Conservation (phyloP, 1,140 invertebrate genomes). For the Drosophila setifemur region DNA sequence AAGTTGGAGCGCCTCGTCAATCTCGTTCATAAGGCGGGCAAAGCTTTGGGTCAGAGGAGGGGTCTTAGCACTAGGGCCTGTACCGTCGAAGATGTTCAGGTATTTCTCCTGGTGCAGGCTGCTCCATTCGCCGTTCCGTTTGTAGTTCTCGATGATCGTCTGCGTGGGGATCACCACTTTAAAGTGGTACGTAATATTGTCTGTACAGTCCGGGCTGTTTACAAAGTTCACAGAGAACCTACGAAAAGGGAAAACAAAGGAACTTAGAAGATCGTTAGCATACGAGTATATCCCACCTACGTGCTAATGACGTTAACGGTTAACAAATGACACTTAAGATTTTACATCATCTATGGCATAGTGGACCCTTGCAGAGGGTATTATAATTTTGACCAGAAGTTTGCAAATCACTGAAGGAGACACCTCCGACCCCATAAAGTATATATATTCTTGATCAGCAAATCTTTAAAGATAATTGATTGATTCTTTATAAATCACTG, state of each 20-base stretch:
- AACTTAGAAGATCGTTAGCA: background rate
- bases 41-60: constrained; percentile 17
- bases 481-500: too few relatives aligned
- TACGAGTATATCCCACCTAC: background rate
- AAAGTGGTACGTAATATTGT: constrained; percentile 77
- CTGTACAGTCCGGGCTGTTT: constrained; percentile 53
- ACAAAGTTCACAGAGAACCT: constrained; percentile 81
- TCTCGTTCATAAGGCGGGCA: constrained; percentile 30
- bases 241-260: background rate
- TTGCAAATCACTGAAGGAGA: too few relatives aligned
- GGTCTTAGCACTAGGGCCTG: constrained; percentile 28
- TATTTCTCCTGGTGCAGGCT: constrained; percentile 42
- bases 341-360: too few relatives aligned
- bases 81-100: constrained; percentile 71
- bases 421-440: too few relatives aligned
- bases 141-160: constrained; percentile 70
- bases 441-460: too few relatives aligned
- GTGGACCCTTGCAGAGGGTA: too few relatives aligned
- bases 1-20: constrained; percentile 43
- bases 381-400: too few relatives aligned
- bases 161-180: constrained; percentile 57
- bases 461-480: too few relatives aligned
- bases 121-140: constrained; percentile 66
- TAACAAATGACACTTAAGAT: too few relatives aligned
- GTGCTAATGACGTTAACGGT: constrained; percentile 8